Base-by-base conservation (phyloP, 2,888 invertebrate genomes). In the Pharmacophagus antenor region DNA sequence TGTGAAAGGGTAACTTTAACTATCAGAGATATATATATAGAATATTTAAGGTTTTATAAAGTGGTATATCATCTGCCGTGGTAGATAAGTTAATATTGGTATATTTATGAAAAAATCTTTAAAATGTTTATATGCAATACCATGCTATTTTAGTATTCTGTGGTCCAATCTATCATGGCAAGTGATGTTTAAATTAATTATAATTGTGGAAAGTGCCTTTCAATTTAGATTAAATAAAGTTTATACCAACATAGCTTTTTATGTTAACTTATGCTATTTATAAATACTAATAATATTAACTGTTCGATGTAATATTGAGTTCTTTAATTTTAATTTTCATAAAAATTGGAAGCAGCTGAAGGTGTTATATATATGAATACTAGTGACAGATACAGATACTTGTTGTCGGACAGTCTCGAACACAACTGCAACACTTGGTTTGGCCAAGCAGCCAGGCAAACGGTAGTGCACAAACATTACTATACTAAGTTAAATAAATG, bases 171-270 rank as follows among this genome's bases (percentile, higher is more conserved):
- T 79, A 72, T 79, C 83, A 82, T 87, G 86, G 84, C 82, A 81
- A 79, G 76, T 80, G 70, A 73, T 67, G 60, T 70, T 79, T 83
- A 76, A 74, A 70, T 80, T 82, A 83, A 81, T 76, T 71, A 84
- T 87, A 86, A 84, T 84, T 88, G 85, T 86, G 88, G 82, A 87
- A 89, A 90, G 90, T 90, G 90, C 90, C 90, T 89, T 90, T 88
- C 83, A 84, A 85, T 80, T 84, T 87, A 88, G 85, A 87, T 79
- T 82, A 83, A 87, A 82, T 87, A 89, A 89, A 88, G 79, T 88
- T 88, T 89, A 88, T 90, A 89, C 87, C 84, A 82, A 87, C 83
- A 88, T 88, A 89, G 88, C 87, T 89, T 88, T 88, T 88, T 90
- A 89, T 88, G 89, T 89, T 90, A 86, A 85, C 81, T 85, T 87